Evolutionary conservation across 2,797 vertebrate genomes (phyloP).

Genomic region (Limosa lapponica): DNA sequence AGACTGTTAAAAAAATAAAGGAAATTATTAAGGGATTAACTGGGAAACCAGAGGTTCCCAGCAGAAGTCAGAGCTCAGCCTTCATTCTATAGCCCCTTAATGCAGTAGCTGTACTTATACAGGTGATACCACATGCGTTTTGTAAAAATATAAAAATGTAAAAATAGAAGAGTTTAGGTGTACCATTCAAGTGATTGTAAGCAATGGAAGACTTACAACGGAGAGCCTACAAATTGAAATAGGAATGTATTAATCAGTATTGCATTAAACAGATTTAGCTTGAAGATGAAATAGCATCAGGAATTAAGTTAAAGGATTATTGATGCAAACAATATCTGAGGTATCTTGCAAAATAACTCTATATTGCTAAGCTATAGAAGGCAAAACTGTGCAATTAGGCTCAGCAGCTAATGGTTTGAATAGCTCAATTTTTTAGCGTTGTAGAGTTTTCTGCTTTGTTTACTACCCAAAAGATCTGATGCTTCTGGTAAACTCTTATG

Average conservation of each 20-base stretch:
- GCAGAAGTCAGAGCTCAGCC: background rate
- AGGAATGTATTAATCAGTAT: slow-evolving; percentile 59
- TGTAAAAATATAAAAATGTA: no score
- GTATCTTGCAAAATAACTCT: slow-evolving; percentile 50
- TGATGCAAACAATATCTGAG: slow-evolving; percentile 54
- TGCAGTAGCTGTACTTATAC: background rate
- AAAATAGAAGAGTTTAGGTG: background rate
- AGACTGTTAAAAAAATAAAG: background rate
- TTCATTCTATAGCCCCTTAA: background rate
- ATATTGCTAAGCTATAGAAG: slow-evolving; percentile 36
- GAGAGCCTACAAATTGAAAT: slow-evolving; percentile 62
- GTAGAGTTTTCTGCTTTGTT: background rate
- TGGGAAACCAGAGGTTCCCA: background rate
- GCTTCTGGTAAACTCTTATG: background rate
- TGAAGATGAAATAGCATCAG: slow-evolving; percentile 64
- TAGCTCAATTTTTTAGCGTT: background rate
- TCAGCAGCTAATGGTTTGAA: slow-evolving; percentile 24
- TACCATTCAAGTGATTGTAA: background rate
- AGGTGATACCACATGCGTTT: background rate
- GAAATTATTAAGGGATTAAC: background rate
- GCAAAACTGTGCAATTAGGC: slow-evolving; percentile 42
- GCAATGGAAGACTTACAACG: slow-evolving; percentile 59
- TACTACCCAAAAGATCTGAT: background rate
- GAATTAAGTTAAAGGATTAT: slow-evolving; percentile 64
- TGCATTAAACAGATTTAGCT: slow-evolving; percentile 63